phyloP scores from a whole-genome alignment of 2,888 invertebrate genomes.

The Brenthis daphne region DNA sequence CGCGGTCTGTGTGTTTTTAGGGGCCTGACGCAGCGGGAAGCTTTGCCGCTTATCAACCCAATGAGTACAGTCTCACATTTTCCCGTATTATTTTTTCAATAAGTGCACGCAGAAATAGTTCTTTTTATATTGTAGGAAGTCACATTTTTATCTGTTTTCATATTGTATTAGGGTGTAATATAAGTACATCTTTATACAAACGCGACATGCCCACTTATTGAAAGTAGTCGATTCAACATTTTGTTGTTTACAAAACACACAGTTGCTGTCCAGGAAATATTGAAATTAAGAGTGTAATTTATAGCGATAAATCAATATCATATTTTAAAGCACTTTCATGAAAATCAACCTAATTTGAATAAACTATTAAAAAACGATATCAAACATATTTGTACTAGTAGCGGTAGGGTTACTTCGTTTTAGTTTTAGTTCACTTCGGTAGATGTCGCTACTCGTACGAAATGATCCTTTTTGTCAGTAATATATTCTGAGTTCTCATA shows the following conservation, averaged over 20 bases:
- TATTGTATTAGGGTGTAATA: constrained; percentile 14
- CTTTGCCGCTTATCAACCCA: constrained; percentile 54
- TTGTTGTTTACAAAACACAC: constrained; percentile 73
- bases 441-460: constrained; percentile 46
- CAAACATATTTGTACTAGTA: background rate
- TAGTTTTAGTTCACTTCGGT: constrained; percentile 31
- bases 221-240: constrained; percentile 74
- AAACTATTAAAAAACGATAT: constrained; percentile 16
- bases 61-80: constrained; percentile 37
- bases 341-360: constrained; percentile 22
- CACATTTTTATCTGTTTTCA: constrained; percentile 20
- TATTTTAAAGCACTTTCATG: constrained; percentile 24
- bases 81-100: constrained; percentile 17
- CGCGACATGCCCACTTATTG: constrained; percentile 67
- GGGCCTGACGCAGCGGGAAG: constrained; percentile 65
- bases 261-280: constrained; percentile 55
- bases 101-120: constrained; percentile 22
- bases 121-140: constrained; percentile 16
- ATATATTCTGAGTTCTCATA: background rate
- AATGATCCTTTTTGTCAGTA: background rate
- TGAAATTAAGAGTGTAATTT: constrained; percentile 56
- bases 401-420: constrained; percentile 7
- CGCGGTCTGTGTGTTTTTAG: constrained; percentile 81
- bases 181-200: constrained; percentile 34
- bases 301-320: constrained; percentile 44